Percentiles rank a stretch among this genome's conserved stretches.
Evolutionary conservation across 2,797 vertebrate genomes (phyloP).

Genomic region (Acestrorhynchus altus): DNA sequence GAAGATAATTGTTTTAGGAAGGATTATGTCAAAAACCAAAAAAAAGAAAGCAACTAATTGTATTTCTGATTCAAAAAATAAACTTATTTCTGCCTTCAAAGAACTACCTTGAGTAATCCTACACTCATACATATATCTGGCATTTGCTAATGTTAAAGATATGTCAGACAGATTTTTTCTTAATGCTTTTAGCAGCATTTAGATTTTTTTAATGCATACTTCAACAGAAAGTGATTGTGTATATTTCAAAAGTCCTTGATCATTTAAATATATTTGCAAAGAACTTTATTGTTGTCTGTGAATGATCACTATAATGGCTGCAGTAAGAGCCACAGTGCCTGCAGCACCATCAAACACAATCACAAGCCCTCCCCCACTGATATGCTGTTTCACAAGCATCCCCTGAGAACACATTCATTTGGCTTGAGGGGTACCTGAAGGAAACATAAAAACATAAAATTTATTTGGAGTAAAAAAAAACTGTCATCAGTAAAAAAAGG

Average conservation of each 20-base stretch:
- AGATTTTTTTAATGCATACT: no score
- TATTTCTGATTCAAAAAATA: conserved; percentile 17
- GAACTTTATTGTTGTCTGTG: conserved; percentile 58
- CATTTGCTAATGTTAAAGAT: no score
- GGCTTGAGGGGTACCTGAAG: conserved; percentile 80
- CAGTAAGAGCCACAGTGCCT: conserved; percentile 73
- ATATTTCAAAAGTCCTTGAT: not conserved
- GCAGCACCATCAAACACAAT: conserved; percentile 74
- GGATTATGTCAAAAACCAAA: conserved; percentile 28
- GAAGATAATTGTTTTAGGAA: conserved; percentile 7
- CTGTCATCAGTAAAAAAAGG: not conserved
- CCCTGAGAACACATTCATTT: conserved; percentile 79
- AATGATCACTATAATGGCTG: conserved; percentile 72
- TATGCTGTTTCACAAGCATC: conserved; percentile 76
- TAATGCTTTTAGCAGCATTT: no score
- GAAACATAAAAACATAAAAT: conserved; percentile 23
- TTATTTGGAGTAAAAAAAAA: no score
- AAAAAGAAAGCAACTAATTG: conserved; percentile 1
- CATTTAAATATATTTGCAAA: not conserved
- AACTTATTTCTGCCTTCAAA: not conserved
- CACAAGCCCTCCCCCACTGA: conserved; percentile 76
- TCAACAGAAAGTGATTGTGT: no score
- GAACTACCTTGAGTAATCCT: no score
- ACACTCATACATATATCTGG: no score
- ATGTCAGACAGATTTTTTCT: no score